Conservation (phyloP, 2,113 vertebrate genomes). For the Anser brachyrhynchus region DNA sequence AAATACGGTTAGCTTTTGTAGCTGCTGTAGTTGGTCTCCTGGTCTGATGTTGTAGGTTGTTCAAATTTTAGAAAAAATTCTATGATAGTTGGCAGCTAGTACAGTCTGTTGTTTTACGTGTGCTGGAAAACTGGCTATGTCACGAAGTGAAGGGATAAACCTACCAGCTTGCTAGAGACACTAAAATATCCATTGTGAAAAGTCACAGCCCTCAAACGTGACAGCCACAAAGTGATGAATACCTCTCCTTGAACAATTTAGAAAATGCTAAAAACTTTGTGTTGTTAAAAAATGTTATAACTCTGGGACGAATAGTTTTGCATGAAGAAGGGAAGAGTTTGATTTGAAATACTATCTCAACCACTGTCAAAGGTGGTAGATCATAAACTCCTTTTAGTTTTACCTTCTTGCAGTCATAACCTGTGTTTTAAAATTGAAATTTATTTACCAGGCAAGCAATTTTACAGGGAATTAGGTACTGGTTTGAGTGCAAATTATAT, state of each 20-base stretch:
- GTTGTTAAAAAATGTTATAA: background rate
- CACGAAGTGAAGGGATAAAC: background rate
- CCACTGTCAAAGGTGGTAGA: background rate
- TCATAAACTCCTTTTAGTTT: background rate
- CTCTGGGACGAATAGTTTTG: background rate
- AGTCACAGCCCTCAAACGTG: fast-evolving
- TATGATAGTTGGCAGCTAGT: background rate
- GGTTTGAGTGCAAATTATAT: background rate
- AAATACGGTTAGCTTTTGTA: background rate
- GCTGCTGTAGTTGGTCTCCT: background rate
- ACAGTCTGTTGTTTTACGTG: background rate
- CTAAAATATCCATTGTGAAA: background rate
- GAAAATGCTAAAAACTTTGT: background rate
- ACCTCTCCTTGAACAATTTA: background rate
- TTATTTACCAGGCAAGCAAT: background rate
- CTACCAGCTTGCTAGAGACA: background rate
- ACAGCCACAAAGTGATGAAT: background rate
- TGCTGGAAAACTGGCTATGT: background rate
- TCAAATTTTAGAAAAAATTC: background rate
- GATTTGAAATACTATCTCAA: background rate
- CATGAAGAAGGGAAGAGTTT: background rate
- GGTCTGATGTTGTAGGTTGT: background rate
- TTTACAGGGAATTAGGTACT: background rate
- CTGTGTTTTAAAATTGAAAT: background rate
- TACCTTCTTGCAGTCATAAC: background rate